Conservation (phyloP, 2,888 invertebrate genomes). For the Trachelus stipa region DNA sequence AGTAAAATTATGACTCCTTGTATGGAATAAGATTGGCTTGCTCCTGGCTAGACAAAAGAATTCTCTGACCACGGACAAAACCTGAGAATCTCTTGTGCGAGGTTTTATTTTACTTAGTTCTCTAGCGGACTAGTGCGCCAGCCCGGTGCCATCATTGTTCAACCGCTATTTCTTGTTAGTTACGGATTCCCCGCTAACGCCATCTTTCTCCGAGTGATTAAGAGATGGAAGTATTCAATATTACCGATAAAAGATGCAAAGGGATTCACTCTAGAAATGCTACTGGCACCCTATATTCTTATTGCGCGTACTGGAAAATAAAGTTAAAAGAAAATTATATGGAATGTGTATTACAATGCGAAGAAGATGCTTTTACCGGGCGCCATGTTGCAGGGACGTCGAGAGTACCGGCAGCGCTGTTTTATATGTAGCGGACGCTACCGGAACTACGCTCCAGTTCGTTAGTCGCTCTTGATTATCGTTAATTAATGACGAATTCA, state of each 20-base stretch:
- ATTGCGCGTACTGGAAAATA: background rate
- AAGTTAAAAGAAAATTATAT: background rate
- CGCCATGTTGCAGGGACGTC: background rate
- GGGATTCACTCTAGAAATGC: background rate
- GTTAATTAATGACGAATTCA: constrained; percentile 7
- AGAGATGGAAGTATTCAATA: background rate
- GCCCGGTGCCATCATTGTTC: background rate
- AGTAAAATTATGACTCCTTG: constrained; percentile 8
- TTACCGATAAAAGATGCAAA: background rate
- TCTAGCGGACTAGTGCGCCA: background rate
- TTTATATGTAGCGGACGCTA: background rate
- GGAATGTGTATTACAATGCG: background rate
- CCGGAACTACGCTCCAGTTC: constrained; percentile 3
- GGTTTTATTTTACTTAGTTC: background rate
- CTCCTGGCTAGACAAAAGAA: constrained; percentile 1
- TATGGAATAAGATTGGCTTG: constrained; percentile 4
- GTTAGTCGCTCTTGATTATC: background rate
- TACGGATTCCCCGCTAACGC: background rate
- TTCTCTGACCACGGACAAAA: background rate
- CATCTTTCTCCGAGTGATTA: background rate
- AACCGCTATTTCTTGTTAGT: background rate
- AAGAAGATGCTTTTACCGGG: background rate
- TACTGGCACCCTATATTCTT: background rate
- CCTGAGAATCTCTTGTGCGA: background rate
- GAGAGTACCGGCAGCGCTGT: background rate